Evolutionary conservation across 2,113 vertebrate species (phyloP).

Genomic region (Micronisus gabar): DNA sequence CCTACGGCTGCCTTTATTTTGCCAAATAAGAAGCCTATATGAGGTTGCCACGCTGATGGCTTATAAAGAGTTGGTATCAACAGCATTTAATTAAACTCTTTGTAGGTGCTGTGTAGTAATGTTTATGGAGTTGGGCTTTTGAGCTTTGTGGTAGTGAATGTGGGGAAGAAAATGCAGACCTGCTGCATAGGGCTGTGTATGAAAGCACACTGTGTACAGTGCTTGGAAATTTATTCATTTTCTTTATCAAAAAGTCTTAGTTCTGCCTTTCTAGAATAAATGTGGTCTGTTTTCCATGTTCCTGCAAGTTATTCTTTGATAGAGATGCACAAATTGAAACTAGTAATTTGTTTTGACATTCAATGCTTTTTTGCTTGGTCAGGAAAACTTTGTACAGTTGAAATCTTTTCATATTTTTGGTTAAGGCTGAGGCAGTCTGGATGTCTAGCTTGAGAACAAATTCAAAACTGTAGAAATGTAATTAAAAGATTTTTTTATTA

Average conservation of each 20-base stretch:
- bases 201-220: background rate
- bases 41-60: slow-evolving; percentile 4
- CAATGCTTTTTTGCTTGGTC: background rate
- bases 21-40: slow-evolving; percentile 3
- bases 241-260: background rate
- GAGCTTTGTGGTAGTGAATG: slow-evolving; percentile 1
- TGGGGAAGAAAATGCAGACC: background rate
- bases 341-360: background rate
- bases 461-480: slow-evolving; percentile 32
- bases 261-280: background rate
- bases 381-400: background rate
- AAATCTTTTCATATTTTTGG: slow-evolving; percentile 37
- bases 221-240: background rate
- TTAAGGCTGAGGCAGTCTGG: background rate
- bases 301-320: background rate
- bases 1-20: slow-evolving; percentile 18
- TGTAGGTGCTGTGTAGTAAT: background rate
- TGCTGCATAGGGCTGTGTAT: background rate
- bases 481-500: slow-evolving; percentile 43
- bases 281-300: background rate
- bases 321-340: background rate
- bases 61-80: slow-evolving; percentile 56
- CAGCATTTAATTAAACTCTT: slow-evolving; percentile 59
- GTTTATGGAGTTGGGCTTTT: slow-evolving; percentile 5
- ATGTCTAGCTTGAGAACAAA: slow-evolving; percentile 44